Evolutionary conservation across 1,140 invertebrate species (phyloP).

Genomic region (Ceratina calcarata): DNA sequence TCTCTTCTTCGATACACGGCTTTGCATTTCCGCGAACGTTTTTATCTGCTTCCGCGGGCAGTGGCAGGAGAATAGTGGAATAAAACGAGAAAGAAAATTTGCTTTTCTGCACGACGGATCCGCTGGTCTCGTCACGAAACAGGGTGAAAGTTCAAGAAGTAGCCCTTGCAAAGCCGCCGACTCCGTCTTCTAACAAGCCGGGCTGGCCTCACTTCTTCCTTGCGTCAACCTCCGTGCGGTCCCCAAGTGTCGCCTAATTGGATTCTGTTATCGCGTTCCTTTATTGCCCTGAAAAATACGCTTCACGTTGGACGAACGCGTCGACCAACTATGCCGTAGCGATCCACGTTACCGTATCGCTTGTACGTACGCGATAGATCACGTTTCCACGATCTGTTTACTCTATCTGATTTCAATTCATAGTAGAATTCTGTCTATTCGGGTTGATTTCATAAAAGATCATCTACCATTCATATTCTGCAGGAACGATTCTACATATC

Average conservation of each 20-base stretch:
- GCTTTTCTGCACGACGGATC: not conserved
- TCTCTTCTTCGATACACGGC: not conserved
- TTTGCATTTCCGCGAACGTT: not conserved
- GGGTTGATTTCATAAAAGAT: too few relatives aligned
- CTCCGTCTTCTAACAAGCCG: conserved; percentile 30
- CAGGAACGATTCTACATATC: too few relatives aligned
- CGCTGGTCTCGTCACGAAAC: not conserved
- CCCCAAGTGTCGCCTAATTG: conserved; percentile 37
- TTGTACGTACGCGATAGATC: not conserved
- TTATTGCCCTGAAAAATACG: not conserved
- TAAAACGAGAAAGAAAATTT: not conserved
- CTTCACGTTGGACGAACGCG: not conserved
- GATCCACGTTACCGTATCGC: not conserved
- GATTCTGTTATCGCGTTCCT: conserved; percentile 46
- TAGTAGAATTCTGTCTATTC: not conserved
- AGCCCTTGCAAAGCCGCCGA: conserved; percentile 10
- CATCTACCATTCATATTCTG: too few relatives aligned
- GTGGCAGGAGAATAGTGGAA: not conserved
- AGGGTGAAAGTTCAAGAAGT: conserved; percentile 28
- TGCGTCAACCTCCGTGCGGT: not conserved
- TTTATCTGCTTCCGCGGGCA: not conserved
- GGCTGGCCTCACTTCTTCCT: not conserved
- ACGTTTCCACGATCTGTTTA: not conserved
- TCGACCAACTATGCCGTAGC: not conserved
- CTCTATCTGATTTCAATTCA: not conserved